Evolutionary conservation across 2,797 vertebrate genomes (phyloP).

Genomic region (Allobates femoralis): DNA sequence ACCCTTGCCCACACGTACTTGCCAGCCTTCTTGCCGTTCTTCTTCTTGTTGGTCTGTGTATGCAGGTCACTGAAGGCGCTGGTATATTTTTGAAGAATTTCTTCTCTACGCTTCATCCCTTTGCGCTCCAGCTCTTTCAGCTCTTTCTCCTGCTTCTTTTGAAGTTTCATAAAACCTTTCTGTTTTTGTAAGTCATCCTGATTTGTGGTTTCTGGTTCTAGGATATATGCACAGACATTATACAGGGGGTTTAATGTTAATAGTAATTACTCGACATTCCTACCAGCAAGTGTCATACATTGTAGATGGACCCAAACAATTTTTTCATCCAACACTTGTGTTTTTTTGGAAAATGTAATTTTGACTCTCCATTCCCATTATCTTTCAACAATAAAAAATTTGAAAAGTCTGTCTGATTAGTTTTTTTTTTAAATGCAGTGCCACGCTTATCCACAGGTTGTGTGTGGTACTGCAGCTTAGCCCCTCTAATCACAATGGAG

Average conservation of each 20-base stretch:
- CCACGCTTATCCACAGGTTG: too few relatives aligned
- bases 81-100: constrained; percentile 84
- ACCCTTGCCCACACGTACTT: constrained; percentile 66
- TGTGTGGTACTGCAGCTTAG: too few relatives aligned
- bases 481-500: too few relatives aligned
- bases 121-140: constrained; percentile 87
- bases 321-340: not conserved
- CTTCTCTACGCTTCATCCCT: constrained; percentile 84
- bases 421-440: too few relatives aligned
- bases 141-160: constrained; percentile 92
- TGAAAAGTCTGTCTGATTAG: too few relatives aligned
- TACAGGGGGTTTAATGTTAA: not conserved
- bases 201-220: constrained; percentile 83
- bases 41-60: constrained; percentile 68
- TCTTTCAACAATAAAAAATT: not conserved
- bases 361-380: not conserved
- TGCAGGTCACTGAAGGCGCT: constrained; percentile 76
- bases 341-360: not conserved
- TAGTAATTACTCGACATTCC: not conserved
- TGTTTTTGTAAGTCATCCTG: constrained; percentile 85
- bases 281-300: not conserved
- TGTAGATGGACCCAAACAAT: not conserved
- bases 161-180: constrained; percentile 87
- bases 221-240: not conserved
- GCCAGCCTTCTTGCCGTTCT: constrained; percentile 71